Base-by-base conservation (phyloP, 1,140 invertebrate genomes). In the Drosophila sp. region DNA sequence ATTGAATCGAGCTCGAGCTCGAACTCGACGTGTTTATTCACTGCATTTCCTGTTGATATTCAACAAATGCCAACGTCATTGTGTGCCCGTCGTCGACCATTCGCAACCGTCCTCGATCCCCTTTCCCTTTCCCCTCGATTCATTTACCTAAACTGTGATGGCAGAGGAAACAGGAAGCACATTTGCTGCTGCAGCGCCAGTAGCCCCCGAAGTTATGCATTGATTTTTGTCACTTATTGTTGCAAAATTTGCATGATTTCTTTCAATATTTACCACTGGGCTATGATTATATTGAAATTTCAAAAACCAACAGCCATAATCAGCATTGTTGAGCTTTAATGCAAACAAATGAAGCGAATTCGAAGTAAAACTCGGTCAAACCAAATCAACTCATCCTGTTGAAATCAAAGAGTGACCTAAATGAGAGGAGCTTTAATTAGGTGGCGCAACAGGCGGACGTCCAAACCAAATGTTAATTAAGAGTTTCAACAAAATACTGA, bases 21-120 rank as follows among this genome's bases (percentile, higher is more conserved):
- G 72, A 72, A 76, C 60, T 76, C 72, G 67, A 80, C 71, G 84
- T 89, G 84, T 89, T 89, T 89, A 89, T 89, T 89, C 84, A 89
- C 85, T 89, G 84, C 84, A 89, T 89, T 89, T 89, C 84, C 84
- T 87, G 84, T 89, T 89, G 84, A 89, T 89, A 89, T 89, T 89
- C 84, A 87, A 83, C 84, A 86, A 87, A 82, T 82, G 83, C 70
- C 82, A 56, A 44, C 62, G 35, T 64, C 40, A 38, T 29, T 30
- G 25, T 60, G 32, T 63, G 44, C 62, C 75, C 61, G 35, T 40
- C 41, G 60, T 55, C 63, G 47, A 32, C 29, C 72, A 32, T 11
- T 35, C 54, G 40, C 65, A 44, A 54, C 40, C 7, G 30, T 44
- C 55, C 30, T 41, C 64, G 10, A 41, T 17, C 40, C 29, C 25